Conservation (phyloP, 2,888 invertebrate genomes). For the Eumacrocentrus americanus region DNA sequence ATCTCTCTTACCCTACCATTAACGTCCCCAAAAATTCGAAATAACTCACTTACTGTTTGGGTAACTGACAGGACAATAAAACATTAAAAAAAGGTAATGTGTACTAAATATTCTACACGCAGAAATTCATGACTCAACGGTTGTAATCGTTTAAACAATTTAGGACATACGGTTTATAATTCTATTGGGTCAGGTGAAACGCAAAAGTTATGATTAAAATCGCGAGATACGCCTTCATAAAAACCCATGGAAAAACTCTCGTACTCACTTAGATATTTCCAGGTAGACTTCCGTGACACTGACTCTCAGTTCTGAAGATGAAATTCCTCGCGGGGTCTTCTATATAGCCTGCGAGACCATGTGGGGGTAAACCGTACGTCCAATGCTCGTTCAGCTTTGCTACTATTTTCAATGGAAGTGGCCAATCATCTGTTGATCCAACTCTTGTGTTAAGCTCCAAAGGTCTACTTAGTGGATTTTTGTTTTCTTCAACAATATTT, state of each 20-base stretch:
- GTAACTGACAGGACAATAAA: too few relatives aligned
- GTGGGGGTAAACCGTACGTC: slow-evolving; percentile 55
- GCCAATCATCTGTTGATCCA: slow-evolving; percentile 40
- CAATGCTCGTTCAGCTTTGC: slow-evolving; percentile 53
- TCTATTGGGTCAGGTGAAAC: too few relatives aligned
- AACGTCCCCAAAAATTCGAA: too few relatives aligned
- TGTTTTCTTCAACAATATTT: slow-evolving; percentile 5
- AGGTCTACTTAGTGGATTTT: slow-evolving; percentile 4
- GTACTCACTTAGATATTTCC: slow-evolving; percentile 49
- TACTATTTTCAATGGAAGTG: slow-evolving; percentile 53
- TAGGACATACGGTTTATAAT: too few relatives aligned
- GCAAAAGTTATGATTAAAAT: too few relatives aligned
- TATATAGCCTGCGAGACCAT: slow-evolving; percentile 56
- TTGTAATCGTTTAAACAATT: too few relatives aligned
- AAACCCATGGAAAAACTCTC: slow-evolving; percentile 41
- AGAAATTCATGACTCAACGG: too few relatives aligned
- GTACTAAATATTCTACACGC: too few relatives aligned
- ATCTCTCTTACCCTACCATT: too few relatives aligned
- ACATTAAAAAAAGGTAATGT: too few relatives aligned
- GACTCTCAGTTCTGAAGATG: slow-evolving; percentile 60
- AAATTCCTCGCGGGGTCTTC: slow-evolving; percentile 59
- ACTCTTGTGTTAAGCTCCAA: slow-evolving; percentile 9
- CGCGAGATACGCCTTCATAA: too few relatives aligned
- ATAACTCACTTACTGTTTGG: too few relatives aligned
- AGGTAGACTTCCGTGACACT: slow-evolving; percentile 57